phyloP scores from a whole-genome alignment of 30 jellyfish, hydroid and myxozoan species.

The Hydractinia echinata region DNA sequence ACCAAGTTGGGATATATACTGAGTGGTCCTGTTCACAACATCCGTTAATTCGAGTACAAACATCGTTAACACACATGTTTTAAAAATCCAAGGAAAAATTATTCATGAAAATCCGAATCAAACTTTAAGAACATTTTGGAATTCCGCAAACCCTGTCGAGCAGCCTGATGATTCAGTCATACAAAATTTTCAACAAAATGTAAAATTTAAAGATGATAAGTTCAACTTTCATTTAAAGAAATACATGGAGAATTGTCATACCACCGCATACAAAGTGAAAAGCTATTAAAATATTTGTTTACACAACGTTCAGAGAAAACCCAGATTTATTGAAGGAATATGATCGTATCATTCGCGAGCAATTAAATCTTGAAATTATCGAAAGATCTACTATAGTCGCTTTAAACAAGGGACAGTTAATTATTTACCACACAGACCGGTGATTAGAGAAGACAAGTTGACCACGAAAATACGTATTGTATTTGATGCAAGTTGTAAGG shows the following conservation, averaged over 20 bases:
- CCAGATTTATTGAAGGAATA: background rate
- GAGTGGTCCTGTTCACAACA: background rate
- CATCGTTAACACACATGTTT: constrained; percentile 8
- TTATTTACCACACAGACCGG: too few species aligned
- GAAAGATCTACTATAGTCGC: background rate
- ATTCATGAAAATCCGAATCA: background rate
- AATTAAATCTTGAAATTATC: background rate
- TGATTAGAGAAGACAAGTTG: too few species aligned
- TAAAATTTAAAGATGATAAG: background rate
- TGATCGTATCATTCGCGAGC: background rate
- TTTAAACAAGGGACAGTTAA: background rate
- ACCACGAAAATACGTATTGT: too few species aligned
- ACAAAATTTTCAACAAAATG: background rate
- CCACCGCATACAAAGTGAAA: too few species aligned
- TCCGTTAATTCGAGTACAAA: background rate
- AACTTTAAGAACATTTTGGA: too few species aligned
- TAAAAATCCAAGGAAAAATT: constrained; percentile 1
- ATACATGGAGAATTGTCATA: too few species aligned
- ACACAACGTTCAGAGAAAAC: background rate
- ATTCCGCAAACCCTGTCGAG: background rate
- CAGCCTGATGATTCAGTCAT: background rate
- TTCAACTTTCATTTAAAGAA: background rate
- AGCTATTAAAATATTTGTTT: background rate
- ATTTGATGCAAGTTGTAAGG: too few species aligned
- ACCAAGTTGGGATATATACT: too few species aligned